Percentiles rank a stretch among this genome's conserved stretches.
Conservation (phyloP, 2,888 invertebrate genomes). For the Agapostemon virescens region DNA sequence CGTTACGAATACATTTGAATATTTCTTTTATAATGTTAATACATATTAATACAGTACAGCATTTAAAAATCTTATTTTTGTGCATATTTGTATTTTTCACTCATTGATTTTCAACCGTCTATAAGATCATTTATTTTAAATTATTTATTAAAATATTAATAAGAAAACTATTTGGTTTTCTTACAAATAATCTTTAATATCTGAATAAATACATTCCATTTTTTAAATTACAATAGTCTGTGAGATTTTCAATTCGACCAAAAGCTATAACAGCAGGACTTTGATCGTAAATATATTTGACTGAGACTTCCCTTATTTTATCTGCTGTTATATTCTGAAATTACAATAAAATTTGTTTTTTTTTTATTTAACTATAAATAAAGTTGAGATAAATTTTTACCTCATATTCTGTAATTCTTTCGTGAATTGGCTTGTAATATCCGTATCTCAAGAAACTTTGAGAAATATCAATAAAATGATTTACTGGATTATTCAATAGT, state of each 20-base stretch:
- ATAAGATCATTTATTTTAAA: background rate
- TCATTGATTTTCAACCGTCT: background rate
- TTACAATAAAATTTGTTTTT: background rate
- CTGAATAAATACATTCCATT: constrained; percentile 43
- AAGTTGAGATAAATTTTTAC: constrained; percentile 35
- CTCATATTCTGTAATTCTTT: constrained; percentile 62
- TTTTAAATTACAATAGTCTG: constrained; percentile 75
- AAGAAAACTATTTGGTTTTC: background rate
- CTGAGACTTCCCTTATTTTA: constrained; percentile 63
- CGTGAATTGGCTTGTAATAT: constrained; percentile 67
- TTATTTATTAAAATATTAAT: background rate
- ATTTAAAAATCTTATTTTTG: background rate
- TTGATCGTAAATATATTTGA: constrained; percentile 79
- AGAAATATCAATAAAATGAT: constrained; percentile 79
- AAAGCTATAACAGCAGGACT: constrained; percentile 80
- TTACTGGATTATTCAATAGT: constrained; percentile 72
- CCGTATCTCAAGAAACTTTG: constrained; percentile 77
- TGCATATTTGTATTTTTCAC: background rate
- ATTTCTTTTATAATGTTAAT: background rate
- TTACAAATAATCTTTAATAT: constrained; percentile 34
- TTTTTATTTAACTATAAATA: background rate
- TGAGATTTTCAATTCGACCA: constrained; percentile 80
- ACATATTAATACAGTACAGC: too few species aligned
- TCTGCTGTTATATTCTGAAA: constrained; percentile 48
- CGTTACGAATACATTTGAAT: background rate